Evolutionary conservation across 1,140 invertebrate species (phyloP).

Genomic region (Drosophila mojavensis): DNA sequence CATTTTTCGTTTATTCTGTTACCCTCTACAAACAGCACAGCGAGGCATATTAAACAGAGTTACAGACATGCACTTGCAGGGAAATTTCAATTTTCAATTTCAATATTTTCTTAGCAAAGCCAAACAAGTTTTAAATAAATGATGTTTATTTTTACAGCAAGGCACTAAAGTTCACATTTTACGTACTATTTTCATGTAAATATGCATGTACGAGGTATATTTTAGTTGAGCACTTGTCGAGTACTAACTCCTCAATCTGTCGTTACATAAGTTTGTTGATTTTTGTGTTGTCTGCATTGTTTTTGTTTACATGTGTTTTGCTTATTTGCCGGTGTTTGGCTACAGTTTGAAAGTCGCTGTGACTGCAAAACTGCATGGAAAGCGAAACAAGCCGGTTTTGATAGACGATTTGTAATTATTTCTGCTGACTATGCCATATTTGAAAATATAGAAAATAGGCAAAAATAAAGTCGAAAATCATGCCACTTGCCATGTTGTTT

Average conservation of each 20-base stretch:
- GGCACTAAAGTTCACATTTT: not conserved
- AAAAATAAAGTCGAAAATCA: no score
- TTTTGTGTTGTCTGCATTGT: conserved; percentile 20
- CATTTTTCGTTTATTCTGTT: conserved; percentile 15
- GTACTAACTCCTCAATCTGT: not conserved
- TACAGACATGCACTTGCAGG: not conserved
- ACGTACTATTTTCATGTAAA: not conserved
- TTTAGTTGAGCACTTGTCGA: not conserved
- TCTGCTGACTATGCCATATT: not conserved
- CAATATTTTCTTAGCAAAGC: not conserved
- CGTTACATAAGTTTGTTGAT: conserved; percentile 36
- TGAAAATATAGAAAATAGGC: not conserved
- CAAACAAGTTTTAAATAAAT: no score
- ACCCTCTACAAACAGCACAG: not conserved
- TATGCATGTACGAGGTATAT: not conserved
- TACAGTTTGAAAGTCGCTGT: conserved; percentile 27
- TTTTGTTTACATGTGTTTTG: conserved; percentile 41
- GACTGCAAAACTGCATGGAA: not conserved
- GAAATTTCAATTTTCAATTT: not conserved
- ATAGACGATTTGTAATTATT: not conserved
- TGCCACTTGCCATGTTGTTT: no score
- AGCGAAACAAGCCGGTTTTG: not conserved
- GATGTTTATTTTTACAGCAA: no score
- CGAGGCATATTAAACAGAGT: not conserved
- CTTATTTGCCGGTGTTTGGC: conserved; percentile 46